Percentiles rank a stretch among this genome's conserved stretches.
These are phyloP conservation scores for Cryptoblepharus egeriae DNA, from an alignment of 2,797 vertebrate species.

Conservation along the genomic window DNA sequence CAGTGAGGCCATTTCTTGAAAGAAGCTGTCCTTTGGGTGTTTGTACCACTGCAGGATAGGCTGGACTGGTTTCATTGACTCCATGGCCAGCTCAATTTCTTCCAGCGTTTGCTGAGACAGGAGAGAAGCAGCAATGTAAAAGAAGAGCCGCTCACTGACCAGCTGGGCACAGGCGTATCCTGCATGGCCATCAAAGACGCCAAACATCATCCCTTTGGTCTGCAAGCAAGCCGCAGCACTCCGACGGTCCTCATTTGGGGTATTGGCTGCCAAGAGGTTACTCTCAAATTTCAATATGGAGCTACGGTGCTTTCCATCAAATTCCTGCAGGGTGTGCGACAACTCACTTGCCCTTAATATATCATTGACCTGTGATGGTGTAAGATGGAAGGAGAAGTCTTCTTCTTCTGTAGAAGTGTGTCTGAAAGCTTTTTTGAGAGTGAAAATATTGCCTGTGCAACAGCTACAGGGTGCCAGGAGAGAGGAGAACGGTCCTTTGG, in stretches of 20 bases:
- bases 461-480: conserved; percentile 44
- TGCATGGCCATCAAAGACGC: conserved; percentile 93
- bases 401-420: conserved; percentile 83
- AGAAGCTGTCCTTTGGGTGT: conserved; percentile 85
- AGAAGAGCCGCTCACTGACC: conserved; percentile 90
- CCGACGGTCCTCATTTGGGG: conserved; percentile 90
- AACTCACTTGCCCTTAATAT: conserved; percentile 87
- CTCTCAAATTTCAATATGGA: conserved; percentile 90
- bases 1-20: conserved; percentile 85
- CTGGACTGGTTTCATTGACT: conserved; percentile 82
- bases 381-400: conserved; percentile 85
- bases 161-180: conserved; percentile 93
- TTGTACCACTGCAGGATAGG: conserved; percentile 92
- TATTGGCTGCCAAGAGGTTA: conserved; percentile 91
- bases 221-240: conserved; percentile 90
- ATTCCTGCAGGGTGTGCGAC: conserved; percentile 79
- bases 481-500: conserved; percentile 47
- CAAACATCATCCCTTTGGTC: conserved; percentile 92
- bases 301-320: conserved; percentile 77
- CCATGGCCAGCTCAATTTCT: conserved; percentile 88
- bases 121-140: conserved; percentile 90
- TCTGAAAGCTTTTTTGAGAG: conserved; percentile 62
- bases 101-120: conserved; percentile 86
- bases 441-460: conserved; percentile 9
- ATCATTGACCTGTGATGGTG: conserved; percentile 84